Evolutionary conservation across 2,797 vertebrate genomes (phyloP).

Genomic region (Melanogrammus aeglefinus): DNA sequence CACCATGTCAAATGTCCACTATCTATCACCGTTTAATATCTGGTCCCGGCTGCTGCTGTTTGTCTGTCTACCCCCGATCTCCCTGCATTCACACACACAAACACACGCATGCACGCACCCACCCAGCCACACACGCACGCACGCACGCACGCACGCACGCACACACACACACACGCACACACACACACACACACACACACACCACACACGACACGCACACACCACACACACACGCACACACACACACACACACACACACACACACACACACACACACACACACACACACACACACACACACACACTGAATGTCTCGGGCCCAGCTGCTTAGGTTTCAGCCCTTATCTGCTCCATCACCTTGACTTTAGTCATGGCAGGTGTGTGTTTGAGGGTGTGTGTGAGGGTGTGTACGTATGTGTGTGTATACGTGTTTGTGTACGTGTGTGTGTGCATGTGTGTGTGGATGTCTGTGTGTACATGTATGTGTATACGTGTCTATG

Average conservation of each 20-base stretch:
- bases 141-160: too few relatives aligned
- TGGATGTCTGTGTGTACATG: too few relatives aligned
- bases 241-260: too few relatives aligned
- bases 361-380: slow-evolving; percentile 19
- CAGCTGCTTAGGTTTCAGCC: slow-evolving; percentile 28
- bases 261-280: too few relatives aligned
- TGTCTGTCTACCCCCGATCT: not conserved
- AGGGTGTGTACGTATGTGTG: not conserved
- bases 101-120: not conserved
- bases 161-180: too few relatives aligned
- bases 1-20: not conserved
- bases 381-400: not conserved
- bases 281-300: not conserved
- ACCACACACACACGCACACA: too few relatives aligned
- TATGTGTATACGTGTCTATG: not conserved
- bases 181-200: too few relatives aligned
- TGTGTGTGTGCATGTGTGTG: slow-evolving; percentile 6
- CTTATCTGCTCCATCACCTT: slow-evolving; percentile 41
- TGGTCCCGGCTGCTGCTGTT: not conserved
- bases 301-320: slow-evolving; percentile 9
- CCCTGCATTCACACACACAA: slow-evolving; percentile 1
- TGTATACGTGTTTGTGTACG: not conserved
- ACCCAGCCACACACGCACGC: too few relatives aligned
- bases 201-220: too few relatives aligned
- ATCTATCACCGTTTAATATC: not conserved